Percentiles rank a stretch among this genome's conserved stretches.
These are phyloP conservation scores for Calliopum simillimum DNA, from an alignment of 2,888 invertebrate species.

Conservation along the genomic window DNA sequence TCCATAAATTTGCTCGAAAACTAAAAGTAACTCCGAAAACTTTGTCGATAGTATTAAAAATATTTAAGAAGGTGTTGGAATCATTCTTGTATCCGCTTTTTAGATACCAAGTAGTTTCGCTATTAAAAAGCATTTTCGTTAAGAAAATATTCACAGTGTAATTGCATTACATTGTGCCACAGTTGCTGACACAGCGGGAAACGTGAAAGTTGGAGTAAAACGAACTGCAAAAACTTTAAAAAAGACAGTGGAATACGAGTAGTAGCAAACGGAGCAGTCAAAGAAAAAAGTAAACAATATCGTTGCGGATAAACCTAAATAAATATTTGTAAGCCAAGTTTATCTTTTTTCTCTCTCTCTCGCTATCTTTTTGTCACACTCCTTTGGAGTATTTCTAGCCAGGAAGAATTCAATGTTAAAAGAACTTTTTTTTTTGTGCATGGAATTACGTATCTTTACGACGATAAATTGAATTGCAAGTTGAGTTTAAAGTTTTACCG, in stretches of 20 bases:
- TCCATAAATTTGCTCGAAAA: too few relatives aligned
- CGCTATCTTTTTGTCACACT: too few relatives aligned
- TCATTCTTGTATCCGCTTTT: too few relatives aligned
- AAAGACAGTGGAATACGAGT: background rate
- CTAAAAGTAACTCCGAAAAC: too few relatives aligned
- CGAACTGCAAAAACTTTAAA: background rate
- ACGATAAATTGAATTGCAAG: slow-evolving; percentile 6
- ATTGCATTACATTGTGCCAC: too few relatives aligned
- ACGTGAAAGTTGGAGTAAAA: too few relatives aligned
- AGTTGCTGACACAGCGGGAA: too few relatives aligned
- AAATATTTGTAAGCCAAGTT: slow-evolving; percentile 1
- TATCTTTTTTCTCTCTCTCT: background rate
- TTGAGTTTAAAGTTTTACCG: background rate
- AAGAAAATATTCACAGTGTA: too few relatives aligned
- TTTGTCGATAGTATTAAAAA: too few relatives aligned
- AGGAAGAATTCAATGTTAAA: background rate
- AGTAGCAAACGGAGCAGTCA: background rate
- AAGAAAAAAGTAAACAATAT: background rate
- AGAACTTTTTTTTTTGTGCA: background rate
- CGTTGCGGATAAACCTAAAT: slow-evolving; percentile 8
- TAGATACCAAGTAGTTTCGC: too few relatives aligned
- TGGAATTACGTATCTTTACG: background rate
- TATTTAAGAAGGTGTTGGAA: too few relatives aligned
- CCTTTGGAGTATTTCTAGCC: background rate
- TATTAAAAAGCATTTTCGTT: too few relatives aligned